Percentiles rank a stretch among this genome's conserved stretches.
phyloP scores from a whole-genome alignment of 2,113 vertebrate species.

The Charadrius vociferus region DNA sequence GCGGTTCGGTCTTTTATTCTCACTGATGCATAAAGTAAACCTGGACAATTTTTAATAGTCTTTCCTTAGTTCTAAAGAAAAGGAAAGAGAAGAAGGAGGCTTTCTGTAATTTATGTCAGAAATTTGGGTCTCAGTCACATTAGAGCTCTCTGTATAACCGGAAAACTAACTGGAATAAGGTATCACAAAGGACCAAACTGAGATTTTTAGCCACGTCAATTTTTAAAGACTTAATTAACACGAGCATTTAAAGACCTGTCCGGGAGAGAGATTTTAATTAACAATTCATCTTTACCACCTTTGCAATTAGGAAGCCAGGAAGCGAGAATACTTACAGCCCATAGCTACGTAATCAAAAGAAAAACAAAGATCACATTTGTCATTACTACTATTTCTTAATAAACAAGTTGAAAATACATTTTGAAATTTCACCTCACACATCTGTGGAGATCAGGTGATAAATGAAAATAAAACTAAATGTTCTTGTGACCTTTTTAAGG shows the following conservation, averaged over 20 bases:
- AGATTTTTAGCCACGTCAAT: conserved; percentile 26
- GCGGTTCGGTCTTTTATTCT: conserved; percentile 33
- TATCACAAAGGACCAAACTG: conserved; percentile 40
- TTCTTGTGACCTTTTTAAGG: neutral
- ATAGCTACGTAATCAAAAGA: conserved; percentile 1
- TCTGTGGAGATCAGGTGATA: neutral
- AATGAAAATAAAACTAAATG: neutral
- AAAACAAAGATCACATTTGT: conserved; percentile 1
- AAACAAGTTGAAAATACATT: neutral
- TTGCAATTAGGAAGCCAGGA: conserved; percentile 52
- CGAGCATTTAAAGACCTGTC: neutral
- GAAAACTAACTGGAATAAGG: conserved; percentile 22
- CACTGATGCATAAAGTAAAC: conserved; percentile 64
- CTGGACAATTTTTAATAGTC: conserved; percentile 62
- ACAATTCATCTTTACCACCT: conserved; percentile 37
- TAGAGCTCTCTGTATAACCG: conserved; percentile 7
- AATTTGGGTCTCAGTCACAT: conserved; percentile 24
- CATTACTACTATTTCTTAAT: neutral
- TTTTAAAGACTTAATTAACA: conserved; percentile 65
- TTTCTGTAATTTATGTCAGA: conserved; percentile 45
- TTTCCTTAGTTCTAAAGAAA: conserved; percentile 37
- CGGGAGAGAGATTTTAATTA: conserved; percentile 30
- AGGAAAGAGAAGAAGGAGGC: conserved; percentile 35
- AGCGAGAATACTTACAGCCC: conserved; percentile 32
- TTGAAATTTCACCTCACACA: neutral